phyloP scores from a whole-genome alignment of 2,113 vertebrate species.

The Amphiprion ocellaris region DNA sequence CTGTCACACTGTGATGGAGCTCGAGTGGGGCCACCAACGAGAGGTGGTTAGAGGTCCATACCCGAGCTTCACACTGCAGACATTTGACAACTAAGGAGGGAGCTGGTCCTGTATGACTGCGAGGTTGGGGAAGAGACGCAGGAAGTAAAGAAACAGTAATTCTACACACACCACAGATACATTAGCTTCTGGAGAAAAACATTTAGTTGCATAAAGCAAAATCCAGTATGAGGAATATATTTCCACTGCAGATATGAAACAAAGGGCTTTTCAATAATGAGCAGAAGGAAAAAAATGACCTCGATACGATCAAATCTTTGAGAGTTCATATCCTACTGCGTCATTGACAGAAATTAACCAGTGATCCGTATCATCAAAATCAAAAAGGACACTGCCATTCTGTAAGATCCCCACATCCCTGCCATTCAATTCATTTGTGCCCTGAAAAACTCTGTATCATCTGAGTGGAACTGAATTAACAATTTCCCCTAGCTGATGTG shows the following conservation, averaged over 20 bases:
- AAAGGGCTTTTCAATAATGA: constrained; percentile 36
- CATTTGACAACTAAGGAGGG: constrained; percentile 53
- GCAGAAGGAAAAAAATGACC: constrained; percentile 42
- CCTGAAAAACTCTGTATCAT: constrained; percentile 57
- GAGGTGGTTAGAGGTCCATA: constrained; percentile 56
- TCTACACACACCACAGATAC: background rate
- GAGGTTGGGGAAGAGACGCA: constrained; percentile 1
- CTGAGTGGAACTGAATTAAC: constrained; percentile 79
- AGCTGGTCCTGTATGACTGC: constrained; percentile 9
- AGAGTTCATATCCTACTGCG: constrained; percentile 46
- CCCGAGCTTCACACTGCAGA: constrained; percentile 54
- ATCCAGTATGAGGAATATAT: background rate
- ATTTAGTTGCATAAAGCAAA: background rate
- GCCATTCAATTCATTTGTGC: constrained; percentile 56
- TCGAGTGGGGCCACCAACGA: constrained; percentile 68
- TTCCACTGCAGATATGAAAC: constrained; percentile 24
- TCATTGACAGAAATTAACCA: constrained; percentile 57
- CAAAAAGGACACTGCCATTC: constrained; percentile 57
- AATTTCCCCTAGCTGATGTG: constrained; percentile 79
- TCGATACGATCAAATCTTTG: constrained; percentile 58
- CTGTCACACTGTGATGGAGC: constrained; percentile 74
- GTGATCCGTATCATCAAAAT: constrained; percentile 63
- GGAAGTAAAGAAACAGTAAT: no score
- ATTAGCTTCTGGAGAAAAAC: background rate
- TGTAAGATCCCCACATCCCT: constrained; percentile 31